Percentiles rank a stretch among this genome's conserved stretches.
Conservation (phyloP, 1,140 invertebrate genomes). For the Protaetia brevitarsis region DNA sequence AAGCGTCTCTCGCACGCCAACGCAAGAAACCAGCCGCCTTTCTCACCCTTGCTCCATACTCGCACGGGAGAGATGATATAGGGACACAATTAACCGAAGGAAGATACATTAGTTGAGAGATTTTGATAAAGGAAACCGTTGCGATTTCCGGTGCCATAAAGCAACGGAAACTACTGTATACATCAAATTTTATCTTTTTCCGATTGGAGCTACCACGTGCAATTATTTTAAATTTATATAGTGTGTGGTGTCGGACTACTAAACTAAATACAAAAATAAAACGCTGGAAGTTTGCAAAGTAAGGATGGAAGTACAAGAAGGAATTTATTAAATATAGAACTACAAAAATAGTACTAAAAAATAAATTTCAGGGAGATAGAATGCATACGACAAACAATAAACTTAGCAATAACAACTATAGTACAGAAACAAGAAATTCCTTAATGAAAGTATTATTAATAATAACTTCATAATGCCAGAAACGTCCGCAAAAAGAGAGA, state of each 20-base stretch:
- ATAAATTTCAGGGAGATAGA: too few species aligned
- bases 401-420: too few species aligned
- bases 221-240: slow-evolving; percentile 6
- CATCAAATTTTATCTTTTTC: slow-evolving; percentile 12
- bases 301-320: too few species aligned
- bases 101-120: slow-evolving; percentile 3
- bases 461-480: too few species aligned
- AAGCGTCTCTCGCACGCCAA: neutral
- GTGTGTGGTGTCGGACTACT: neutral
- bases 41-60: neutral
- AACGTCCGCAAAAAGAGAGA: too few species aligned
- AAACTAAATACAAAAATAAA: neutral
- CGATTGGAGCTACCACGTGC: neutral
- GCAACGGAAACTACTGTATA: neutral
- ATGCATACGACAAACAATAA: too few species aligned
- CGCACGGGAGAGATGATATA: slow-evolving; percentile 15
- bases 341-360: too few species aligned
- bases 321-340: too few species aligned
- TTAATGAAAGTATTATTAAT: too few species aligned
- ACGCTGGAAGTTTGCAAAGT: neutral
- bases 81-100: slow-evolving; percentile 10
- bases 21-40: slow-evolving; percentile 1
- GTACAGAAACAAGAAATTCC: too few species aligned
- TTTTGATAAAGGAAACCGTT: slow-evolving; percentile 12
- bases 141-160: neutral